Evolutionary conservation across 2,797 vertebrate genomes (phyloP).

Genomic region (Dendrocincla tyrannina): DNA sequence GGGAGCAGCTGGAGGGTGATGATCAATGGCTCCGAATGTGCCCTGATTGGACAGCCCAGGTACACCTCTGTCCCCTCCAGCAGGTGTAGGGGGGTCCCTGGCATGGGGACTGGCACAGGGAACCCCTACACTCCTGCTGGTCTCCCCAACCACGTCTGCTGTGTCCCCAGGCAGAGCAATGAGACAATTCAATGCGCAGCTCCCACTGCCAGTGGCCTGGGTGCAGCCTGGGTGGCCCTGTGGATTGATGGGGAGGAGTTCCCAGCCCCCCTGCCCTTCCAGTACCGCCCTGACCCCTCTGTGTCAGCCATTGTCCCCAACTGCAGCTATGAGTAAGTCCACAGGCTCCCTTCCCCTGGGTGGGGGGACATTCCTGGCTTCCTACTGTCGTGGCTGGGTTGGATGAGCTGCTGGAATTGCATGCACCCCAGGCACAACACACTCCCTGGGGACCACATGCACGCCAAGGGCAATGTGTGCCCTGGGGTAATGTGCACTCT

Average conservation of each 20-base stretch:
- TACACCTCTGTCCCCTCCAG: not conserved
- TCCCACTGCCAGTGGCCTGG: constrained; percentile 6
- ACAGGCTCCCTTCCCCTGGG: not conserved
- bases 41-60: constrained; percentile 50
- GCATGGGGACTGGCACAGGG: accelerated
- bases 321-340: constrained; percentile 86
- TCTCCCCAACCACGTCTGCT: accelerated
- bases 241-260: constrained; percentile 84
- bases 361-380: not conserved
- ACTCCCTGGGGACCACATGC: accelerated
- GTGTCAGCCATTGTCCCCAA: constrained; percentile 79
- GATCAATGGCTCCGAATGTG: constrained; percentile 84
- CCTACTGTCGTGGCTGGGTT: not conserved
- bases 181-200: constrained; percentile 32
- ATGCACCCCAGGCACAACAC: accelerated
- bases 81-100: accelerated
- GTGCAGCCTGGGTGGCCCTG: constrained; percentile 58
- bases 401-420: not conserved
- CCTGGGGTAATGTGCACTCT: too few species aligned
- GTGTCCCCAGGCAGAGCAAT: not conserved
- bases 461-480: not conserved
- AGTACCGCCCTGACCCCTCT: constrained; percentile 86
- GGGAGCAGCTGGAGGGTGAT: constrained; percentile 84
- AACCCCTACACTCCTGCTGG: accelerated
- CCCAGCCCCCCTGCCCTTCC: constrained; percentile 79